Evolutionary conservation across 2,113 vertebrate genomes (phyloP).

Genomic region (Hippocampus guttulatus): DNA sequence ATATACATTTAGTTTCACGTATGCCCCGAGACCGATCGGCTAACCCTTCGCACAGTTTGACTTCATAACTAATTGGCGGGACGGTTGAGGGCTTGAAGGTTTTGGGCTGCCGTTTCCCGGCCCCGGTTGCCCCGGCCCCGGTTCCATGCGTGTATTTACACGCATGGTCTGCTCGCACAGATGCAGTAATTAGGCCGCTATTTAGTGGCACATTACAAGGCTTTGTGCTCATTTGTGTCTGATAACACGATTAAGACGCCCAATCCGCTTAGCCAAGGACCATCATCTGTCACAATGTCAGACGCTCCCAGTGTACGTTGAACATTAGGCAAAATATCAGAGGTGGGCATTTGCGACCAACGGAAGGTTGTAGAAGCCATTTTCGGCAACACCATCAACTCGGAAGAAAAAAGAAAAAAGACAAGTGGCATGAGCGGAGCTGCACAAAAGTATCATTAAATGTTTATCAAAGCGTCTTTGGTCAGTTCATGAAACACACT

Average conservation of each 20-base stretch:
- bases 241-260: conserved; percentile 33
- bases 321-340: neutral
- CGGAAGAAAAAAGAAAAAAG: too few relatives aligned
- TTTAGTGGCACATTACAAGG: conserved; percentile 16
- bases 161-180: conserved; percentile 2
- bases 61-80: conserved; percentile 38
- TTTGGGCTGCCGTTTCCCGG: conserved; percentile 31
- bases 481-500: neutral
- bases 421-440: neutral
- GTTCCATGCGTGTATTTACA: conserved; percentile 12
- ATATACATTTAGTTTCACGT: neutral
- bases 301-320: neutral
- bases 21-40: conserved; percentile 7
- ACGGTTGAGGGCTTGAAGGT: conserved; percentile 20
- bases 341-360: too few relatives aligned
- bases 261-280: conserved; percentile 24
- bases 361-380: too few relatives aligned
- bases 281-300: conserved; percentile 11
- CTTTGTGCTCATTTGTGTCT: conserved; percentile 22
- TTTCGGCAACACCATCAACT: too few relatives aligned
- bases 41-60: conserved; percentile 24
- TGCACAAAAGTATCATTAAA: neutral
- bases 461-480: neutral
- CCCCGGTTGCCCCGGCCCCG: conserved; percentile 7
- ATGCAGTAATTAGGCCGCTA: conserved; percentile 15